Conservation (phyloP, 2,113 vertebrate genomes). For the Pterophyllum scalare region DNA sequence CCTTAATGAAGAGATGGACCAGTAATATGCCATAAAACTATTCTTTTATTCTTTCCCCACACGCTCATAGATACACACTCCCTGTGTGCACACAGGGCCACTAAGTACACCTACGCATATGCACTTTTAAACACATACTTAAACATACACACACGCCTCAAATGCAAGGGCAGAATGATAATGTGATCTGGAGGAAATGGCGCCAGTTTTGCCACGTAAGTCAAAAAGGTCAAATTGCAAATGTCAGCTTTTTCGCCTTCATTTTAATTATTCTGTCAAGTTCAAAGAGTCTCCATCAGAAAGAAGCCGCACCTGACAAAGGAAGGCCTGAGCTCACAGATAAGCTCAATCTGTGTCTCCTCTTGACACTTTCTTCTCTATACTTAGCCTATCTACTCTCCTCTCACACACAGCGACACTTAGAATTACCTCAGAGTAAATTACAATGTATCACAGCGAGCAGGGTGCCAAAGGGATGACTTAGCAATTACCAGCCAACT, state of each 20-base stretch:
- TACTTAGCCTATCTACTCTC: conserved; percentile 45
- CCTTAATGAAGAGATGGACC: conserved; percentile 77
- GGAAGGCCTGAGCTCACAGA: conserved; percentile 78
- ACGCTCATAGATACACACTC: conserved; percentile 36
- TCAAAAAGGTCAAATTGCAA: conserved; percentile 83
- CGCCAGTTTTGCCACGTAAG: conserved; percentile 67
- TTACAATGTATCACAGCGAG: conserved; percentile 61
- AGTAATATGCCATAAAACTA: conserved; percentile 78
- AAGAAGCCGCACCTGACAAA: conserved; percentile 60
- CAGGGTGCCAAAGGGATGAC: conserved; percentile 36
- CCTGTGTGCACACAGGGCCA: conserved; percentile 17
- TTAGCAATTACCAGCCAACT: conserved; percentile 49
- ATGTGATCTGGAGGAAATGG: conserved; percentile 56
- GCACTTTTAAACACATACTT: conserved; percentile 26
- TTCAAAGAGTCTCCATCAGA: conserved; percentile 78
- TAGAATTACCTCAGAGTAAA: conserved; percentile 63
- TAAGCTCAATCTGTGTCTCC: conserved; percentile 76
- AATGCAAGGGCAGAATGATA: conserved; percentile 38
- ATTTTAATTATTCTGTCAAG: conserved; percentile 83
- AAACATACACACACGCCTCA: conserved; percentile 16
- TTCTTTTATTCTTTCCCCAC: conserved; percentile 53
- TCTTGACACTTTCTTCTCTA: conserved; percentile 68
- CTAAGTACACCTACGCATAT: conserved; percentile 20
- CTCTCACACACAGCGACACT: conserved; percentile 47
- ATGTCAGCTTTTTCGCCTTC: conserved; percentile 68